Conservation (phyloP, 2,888 invertebrate species). For the Drosophila tripunctata region DNA sequence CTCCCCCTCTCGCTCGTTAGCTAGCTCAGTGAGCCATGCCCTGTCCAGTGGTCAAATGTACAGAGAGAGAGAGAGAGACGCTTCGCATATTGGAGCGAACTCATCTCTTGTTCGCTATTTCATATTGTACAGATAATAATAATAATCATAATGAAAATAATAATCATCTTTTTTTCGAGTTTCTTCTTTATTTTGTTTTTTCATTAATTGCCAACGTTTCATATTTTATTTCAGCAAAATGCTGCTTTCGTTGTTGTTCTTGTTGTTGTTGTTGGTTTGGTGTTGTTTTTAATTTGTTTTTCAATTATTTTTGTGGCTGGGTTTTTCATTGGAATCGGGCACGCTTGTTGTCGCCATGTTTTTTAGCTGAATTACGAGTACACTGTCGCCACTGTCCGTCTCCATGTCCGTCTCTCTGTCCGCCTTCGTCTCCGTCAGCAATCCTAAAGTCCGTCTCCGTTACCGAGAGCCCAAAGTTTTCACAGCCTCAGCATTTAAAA, state of each 20-base stretch:
- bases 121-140: slow-evolving; percentile 44
- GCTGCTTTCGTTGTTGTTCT: slow-evolving; percentile 18
- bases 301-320: slow-evolving; percentile 74
- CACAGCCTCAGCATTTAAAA: slow-evolving; percentile 35
- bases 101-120: slow-evolving; percentile 26
- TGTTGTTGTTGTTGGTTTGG: slow-evolving; percentile 44
- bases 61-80: slow-evolving; percentile 2
- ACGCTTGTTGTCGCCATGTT: slow-evolving; percentile 80
- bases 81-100: slow-evolving; percentile 30
- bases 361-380: slow-evolving; percentile 56
- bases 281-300: slow-evolving; percentile 75
- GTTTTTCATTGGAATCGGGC: slow-evolving; percentile 67
- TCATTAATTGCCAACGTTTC: slow-evolving; percentile 78
- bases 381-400: slow-evolving; percentile 18
- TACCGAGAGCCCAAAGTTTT: slow-evolving; percentile 25
- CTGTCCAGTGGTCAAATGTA: slow-evolving; percentile 39
- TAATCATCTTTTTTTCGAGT: slow-evolving; percentile 9
- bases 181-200: slow-evolving; percentile 19
- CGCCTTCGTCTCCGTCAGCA: neutral
- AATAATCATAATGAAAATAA: slow-evolving; percentile 45
- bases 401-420: neutral
- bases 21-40: slow-evolving; percentile 49
- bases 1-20: slow-evolving; percentile 4
- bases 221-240: slow-evolving; percentile 71
- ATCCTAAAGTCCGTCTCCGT: neutral